Evolutionary conservation across 2,797 vertebrate species (phyloP), one percentile per base, ranked within the genome.

Genomic region (Microchirus variegatus): DNA sequence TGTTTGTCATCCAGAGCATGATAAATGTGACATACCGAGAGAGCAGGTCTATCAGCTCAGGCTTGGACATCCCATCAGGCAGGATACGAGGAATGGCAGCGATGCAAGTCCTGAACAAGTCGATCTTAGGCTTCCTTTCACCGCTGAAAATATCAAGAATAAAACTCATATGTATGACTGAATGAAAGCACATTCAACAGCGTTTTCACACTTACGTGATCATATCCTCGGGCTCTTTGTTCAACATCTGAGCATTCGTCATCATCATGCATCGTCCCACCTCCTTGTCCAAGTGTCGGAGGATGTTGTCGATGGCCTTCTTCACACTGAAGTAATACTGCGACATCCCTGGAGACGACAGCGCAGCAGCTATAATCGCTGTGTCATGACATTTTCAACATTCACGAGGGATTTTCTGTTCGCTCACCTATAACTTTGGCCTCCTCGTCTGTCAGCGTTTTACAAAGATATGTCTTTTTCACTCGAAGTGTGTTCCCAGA

Each of bases 181-280:
- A 40, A 40, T 3, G n/a, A 16, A 13, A 44, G 15, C 7, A 15
- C 5, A 42, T 15, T 14, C 13, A 14, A 11, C 41, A 14, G 41
- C 5, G 11, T 31, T 31, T 31, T 11, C n/a, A 52, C 41, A 91
- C 97, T 83, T 91, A 99, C 97, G 97, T 99, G 90, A 99, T 99
- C 97, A 99, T 98, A 81, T 99, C 97, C 81, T 99, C 97, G 0
- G 97, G 97, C 68, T 99, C 97, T 85, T 98, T 99, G 91, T 98
- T 99, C 73, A 98, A 83, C 95, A 98, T 98, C 88, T 98, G 97
- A 52, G 96, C 94, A 0, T 97, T 98, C n/a, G 96, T 99, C 69
- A 99, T 91, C 96, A 99, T 98, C 97, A 99, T 98, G 86, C 96
- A 97, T 41, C 97, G 95, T 10, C 97, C 97, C 67, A 99, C 97